Evolutionary conservation across 1,140 invertebrate genomes (phyloP).

Genomic region (Tribolium madens): DNA sequence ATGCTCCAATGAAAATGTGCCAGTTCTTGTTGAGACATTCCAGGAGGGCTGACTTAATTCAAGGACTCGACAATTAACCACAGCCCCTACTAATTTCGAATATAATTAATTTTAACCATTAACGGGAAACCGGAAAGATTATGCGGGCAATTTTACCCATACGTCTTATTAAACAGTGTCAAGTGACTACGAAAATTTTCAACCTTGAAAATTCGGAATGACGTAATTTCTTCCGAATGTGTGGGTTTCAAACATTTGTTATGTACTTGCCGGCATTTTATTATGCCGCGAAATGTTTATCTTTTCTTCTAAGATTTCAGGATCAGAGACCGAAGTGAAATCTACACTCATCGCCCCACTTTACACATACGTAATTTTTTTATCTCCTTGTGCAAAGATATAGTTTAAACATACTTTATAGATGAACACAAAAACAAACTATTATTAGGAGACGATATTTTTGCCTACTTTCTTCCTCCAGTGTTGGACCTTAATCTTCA

Average conservation of each 20-base stretch:
- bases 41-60: slow-evolving; percentile 9
- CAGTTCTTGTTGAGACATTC: slow-evolving; percentile 22
- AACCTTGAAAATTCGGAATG: slow-evolving; percentile 28
- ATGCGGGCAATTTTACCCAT: slow-evolving; percentile 36
- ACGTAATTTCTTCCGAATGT: slow-evolving; percentile 17
- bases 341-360: background rate
- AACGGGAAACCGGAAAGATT: slow-evolving; percentile 18
- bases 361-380: background rate
- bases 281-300: background rate
- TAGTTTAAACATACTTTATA: background rate
- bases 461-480: background rate
- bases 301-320: background rate
- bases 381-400: slow-evolving; percentile 30
- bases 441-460: background rate
- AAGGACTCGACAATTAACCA: slow-evolving; percentile 15
- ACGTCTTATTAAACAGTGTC: slow-evolving; percentile 12
- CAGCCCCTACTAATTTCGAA: slow-evolving; percentile 21
- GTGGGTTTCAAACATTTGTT: slow-evolving; percentile 11
- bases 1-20: slow-evolving; percentile 10
- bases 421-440: background rate
- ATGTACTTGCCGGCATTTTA: background rate
- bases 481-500: slow-evolving; percentile 17
- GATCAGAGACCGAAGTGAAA: background rate
- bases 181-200: slow-evolving; percentile 12
- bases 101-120: slow-evolving; percentile 30